phyloP scores from a whole-genome alignment of 2,113 vertebrate species.

The Sapayoa aenigma region DNA sequence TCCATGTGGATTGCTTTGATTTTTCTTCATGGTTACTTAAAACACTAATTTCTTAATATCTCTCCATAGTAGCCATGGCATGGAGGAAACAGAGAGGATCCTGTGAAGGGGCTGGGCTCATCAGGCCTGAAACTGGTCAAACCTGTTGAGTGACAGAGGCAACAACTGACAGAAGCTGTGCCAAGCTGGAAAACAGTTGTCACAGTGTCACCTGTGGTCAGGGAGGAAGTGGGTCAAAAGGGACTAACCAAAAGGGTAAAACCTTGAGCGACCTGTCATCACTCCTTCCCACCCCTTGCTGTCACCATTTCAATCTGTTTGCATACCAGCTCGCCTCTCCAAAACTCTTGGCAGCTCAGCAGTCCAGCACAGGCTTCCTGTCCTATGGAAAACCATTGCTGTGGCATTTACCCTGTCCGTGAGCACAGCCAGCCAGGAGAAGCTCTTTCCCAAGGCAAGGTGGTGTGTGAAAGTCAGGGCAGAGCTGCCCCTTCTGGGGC shows the following conservation, averaged over 20 bases:
- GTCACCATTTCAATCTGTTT: not conserved
- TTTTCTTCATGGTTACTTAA: not conserved
- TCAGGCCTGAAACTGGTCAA: not conserved
- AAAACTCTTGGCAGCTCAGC: not conserved
- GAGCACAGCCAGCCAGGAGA: not conserved
- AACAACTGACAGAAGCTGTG: not conserved
- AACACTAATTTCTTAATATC: not conserved
- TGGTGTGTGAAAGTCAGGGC: accelerated
- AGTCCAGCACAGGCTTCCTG: not conserved
- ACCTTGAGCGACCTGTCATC: not conserved
- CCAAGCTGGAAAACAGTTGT: not conserved
- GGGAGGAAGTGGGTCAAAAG: not conserved
- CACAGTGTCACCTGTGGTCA: not conserved
- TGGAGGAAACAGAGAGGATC: not conserved
- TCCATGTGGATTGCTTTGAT: not conserved
- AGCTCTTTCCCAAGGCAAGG: accelerated
- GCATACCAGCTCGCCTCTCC: not conserved
- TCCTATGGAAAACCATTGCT: not conserved
- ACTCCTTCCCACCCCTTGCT: not conserved
- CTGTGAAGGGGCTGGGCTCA: not conserved
- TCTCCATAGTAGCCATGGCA: not conserved
- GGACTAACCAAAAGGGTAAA: not conserved
- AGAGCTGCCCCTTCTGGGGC: not conserved
- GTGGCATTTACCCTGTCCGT: accelerated
- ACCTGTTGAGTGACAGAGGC: not conserved